Evolutionary conservation across 2,888 invertebrate genomes (phyloP).

Genomic region (Aelia acuminata): DNA sequence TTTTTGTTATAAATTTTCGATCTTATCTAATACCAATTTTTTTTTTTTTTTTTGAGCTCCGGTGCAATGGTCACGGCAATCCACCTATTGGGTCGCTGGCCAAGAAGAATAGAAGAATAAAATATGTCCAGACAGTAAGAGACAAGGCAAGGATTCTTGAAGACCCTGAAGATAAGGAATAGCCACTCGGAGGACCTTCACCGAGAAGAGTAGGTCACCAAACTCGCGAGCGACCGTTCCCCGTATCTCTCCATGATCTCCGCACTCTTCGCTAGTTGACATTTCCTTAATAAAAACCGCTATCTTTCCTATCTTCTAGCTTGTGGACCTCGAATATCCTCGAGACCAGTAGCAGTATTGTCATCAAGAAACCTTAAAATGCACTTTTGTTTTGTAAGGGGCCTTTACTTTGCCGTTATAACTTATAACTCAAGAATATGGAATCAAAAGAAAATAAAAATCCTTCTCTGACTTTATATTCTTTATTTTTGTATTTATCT

Average conservation of each 20-base stretch:
- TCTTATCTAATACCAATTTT: too few species aligned
- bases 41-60: too few species aligned
- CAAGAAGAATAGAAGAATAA: neutral
- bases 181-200: neutral
- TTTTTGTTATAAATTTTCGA: too few species aligned
- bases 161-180: neutral
- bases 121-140: neutral
- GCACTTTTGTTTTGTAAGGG: too few species aligned
- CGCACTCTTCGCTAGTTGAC: neutral
- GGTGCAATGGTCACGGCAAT: too few species aligned
- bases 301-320: neutral
- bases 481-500: too few species aligned
- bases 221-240: neutral
- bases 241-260: neutral
- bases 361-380: too few species aligned
- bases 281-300: neutral
- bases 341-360: too few species aligned
- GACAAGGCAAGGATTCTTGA: neutral
- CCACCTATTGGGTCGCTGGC: neutral
- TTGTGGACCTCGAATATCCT: neutral
- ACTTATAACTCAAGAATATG: too few species aligned
- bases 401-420: too few species aligned
- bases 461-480: too few species aligned
- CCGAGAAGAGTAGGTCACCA: neutral
- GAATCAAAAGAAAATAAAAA: too few species aligned